Evolutionary conservation across 2,113 vertebrate genomes (phyloP).

Genomic region (Otolemur garnettii): DNA sequence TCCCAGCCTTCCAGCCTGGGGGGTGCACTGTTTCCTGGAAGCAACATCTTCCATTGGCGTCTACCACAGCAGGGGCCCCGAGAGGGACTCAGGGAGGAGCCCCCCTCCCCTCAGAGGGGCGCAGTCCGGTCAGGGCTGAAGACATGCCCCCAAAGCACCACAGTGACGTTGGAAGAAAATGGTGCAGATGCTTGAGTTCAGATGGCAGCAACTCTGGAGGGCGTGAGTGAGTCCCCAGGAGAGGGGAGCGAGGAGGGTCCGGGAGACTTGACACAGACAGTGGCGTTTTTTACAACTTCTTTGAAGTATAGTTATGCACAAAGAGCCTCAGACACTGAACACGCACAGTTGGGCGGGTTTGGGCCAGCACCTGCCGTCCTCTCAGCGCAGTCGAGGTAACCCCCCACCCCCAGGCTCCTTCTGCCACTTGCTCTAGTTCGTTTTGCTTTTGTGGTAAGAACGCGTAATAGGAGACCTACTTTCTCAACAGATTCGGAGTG

Average conservation of each 20-base stretch:
- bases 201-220: background rate
- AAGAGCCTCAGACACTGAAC: background rate
- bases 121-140: background rate
- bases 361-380: background rate
- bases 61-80: background rate
- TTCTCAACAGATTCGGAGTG: no score
- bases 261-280: background rate
- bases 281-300: background rate
- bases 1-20: background rate
- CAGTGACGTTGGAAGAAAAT: background rate
- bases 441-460: background rate
- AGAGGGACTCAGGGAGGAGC: background rate
- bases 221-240: no score
- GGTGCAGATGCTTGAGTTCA: background rate
- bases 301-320: background rate
- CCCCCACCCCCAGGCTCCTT: background rate
- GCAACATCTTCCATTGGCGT: no score
- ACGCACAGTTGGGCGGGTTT: background rate
- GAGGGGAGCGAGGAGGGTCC: accelerated
- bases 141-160: background rate
- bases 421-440: background rate
- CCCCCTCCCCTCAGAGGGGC: background rate
- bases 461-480: no score
- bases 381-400: no score
- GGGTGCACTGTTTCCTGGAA: background rate